A percentile compares a stretch with the other conserved stretches of the same genome.
phyloP scores from a whole-genome alignment of 2,797 vertebrate genomes.

The Amphiprion clarkii region DNA sequence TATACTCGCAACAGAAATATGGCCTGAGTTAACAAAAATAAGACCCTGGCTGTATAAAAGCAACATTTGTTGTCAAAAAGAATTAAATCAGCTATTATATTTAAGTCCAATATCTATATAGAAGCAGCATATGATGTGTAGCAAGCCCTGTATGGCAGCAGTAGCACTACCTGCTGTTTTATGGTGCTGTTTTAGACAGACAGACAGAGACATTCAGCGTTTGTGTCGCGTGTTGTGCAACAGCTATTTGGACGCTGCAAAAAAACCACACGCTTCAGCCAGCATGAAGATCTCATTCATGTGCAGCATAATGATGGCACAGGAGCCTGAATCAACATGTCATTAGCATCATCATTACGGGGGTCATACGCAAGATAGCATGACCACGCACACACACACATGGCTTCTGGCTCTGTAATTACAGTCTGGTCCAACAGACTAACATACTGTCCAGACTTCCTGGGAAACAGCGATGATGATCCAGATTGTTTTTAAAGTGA shows the following conservation, averaged over 20 bases:
- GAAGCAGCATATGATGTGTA: background rate
- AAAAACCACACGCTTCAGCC: conserved; percentile 30
- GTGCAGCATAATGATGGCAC: conserved; percentile 50
- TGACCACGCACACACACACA: conserved; percentile 38
- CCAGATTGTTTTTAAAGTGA: conserved; percentile 44
- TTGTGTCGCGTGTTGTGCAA: conserved; percentile 25
- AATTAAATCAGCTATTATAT: background rate
- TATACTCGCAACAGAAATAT: background rate
- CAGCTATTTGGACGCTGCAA: conserved; percentile 36
- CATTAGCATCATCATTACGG: conserved; percentile 61
- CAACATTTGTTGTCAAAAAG: background rate
- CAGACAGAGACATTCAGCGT: background rate
- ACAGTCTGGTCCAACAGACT: conserved; percentile 38
- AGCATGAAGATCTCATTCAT: conserved; percentile 39
- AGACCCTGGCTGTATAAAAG: background rate
- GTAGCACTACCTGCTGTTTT: background rate
- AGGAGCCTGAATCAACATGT: conserved; percentile 53
- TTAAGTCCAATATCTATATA: no score
- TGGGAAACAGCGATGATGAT: conserved; percentile 34
- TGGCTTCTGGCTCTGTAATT: conserved; percentile 51
- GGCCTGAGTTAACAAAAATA: conserved; percentile 1
- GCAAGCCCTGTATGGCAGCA: background rate
- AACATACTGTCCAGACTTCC: conserved; percentile 43
- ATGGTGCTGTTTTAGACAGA: background rate
- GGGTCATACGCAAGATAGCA: conserved; percentile 21